Evolutionary conservation across 2,113 vertebrate species (phyloP).

Genomic region (Hippocampus barbouri): DNA sequence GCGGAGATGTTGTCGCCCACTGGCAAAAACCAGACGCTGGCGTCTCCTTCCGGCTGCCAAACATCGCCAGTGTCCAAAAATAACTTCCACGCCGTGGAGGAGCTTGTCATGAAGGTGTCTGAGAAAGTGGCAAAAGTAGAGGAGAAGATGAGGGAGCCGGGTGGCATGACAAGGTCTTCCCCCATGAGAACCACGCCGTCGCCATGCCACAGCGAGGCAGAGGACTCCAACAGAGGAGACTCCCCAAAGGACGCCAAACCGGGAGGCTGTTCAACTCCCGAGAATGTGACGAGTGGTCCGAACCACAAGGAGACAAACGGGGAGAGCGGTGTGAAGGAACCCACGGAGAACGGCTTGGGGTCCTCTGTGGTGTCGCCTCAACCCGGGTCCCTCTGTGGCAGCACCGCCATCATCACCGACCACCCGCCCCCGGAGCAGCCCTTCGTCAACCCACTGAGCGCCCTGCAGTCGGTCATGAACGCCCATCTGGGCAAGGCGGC

Average conservation of each 20-base stretch:
- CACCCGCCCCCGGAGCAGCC: conserved; percentile 95
- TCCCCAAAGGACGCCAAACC: conserved; percentile 74
- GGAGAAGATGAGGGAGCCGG: conserved; percentile 89
- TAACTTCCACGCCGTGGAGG: conserved; percentile 98
- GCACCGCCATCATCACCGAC: conserved; percentile 96
- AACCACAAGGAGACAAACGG: conserved; percentile 78
- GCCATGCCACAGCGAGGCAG: conserved; percentile 85
- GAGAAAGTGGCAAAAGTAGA: conserved; percentile 98
- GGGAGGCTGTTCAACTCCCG: conserved; percentile 80
- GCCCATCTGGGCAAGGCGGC: conserved; percentile 96
- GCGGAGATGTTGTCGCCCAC: conserved; percentile 82
- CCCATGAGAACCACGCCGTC: conserved; percentile 86
- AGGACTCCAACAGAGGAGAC: conserved; percentile 79
- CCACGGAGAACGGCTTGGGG: conserved; percentile 85
- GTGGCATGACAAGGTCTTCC: conserved; percentile 73
- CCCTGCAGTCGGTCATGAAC: conserved; percentile 98
- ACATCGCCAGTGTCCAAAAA: conserved; percentile 92
- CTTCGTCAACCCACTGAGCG: conserved; percentile 97
- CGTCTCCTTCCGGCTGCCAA: conserved; percentile 86
- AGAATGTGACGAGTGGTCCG: conserved; percentile 67
- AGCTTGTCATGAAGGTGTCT: conserved; percentile 94
- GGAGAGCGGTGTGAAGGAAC: conserved; percentile 75
- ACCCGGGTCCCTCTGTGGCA: conserved; percentile 77
- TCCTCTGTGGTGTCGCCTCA: conserved; percentile 71
- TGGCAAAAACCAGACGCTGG: conserved; percentile 81